A percentile compares a stretch with the other conserved stretches of the same genome.
Evolutionary conservation across 2,113 vertebrate species (phyloP).

Genomic region (Labeo catla): DNA sequence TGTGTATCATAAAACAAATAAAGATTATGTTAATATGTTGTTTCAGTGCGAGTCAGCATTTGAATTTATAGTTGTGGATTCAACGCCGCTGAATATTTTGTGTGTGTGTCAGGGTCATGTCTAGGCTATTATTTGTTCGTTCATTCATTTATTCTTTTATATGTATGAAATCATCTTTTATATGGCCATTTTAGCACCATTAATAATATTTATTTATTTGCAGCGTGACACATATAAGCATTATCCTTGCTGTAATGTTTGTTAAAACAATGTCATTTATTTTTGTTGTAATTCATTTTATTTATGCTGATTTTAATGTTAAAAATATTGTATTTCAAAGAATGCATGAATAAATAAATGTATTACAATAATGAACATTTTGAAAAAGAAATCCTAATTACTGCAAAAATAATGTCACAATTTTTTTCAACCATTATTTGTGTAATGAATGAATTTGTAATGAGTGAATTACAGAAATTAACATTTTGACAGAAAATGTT

Average conservation of each 20-base stretch:
- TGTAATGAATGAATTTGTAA: too few species aligned
- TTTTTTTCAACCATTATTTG: too few species aligned
- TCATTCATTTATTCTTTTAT: neutral
- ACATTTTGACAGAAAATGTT: neutral
- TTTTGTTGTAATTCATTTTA: neutral
- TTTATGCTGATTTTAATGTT: neutral
- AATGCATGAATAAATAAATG: too few species aligned
- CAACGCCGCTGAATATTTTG: neutral
- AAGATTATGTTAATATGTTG: constrained; percentile 34
- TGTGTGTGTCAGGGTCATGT: neutral
- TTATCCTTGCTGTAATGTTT: neutral
- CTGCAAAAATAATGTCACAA: too few species aligned
- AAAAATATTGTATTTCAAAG: neutral
- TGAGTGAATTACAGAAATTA: neutral
- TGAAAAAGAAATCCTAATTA: too few species aligned
- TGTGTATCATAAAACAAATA: constrained; percentile 41
- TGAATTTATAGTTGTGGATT: neutral
- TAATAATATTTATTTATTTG: neutral
- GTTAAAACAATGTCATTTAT: neutral
- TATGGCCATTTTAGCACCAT: neutral
- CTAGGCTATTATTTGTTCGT: neutral
- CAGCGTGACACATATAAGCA: neutral
- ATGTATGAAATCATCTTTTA: neutral
- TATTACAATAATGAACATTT: too few species aligned
- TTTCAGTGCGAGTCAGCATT: neutral